phyloP scores from a whole-genome alignment of 2,113 vertebrate genomes.

The Lucifuga dentata region DNA sequence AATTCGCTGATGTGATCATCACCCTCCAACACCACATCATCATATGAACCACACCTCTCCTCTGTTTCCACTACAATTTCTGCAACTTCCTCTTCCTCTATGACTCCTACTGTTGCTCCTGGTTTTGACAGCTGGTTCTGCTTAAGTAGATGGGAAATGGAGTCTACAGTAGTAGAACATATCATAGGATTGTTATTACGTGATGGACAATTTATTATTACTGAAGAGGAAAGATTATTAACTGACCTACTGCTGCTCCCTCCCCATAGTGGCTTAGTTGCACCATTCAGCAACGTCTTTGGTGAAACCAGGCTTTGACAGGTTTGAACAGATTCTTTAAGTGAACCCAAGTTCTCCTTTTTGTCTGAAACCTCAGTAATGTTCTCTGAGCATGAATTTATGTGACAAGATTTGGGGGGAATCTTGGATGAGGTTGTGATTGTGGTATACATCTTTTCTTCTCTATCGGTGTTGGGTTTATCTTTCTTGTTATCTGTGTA shows the following conservation, averaged over 20 bases:
- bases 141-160: conserved; percentile 70
- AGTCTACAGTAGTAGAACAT: conserved; percentile 85
- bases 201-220: conserved; percentile 8
- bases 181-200: conserved; percentile 73
- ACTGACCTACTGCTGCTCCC: neutral
- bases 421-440: conserved; percentile 15
- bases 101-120: conserved; percentile 55
- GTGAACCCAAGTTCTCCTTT: neutral
- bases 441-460: neutral
- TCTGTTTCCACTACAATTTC: conserved; percentile 77
- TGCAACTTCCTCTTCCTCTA: conserved; percentile 80
- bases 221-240: conserved; percentile 16
- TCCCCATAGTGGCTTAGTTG: conserved; percentile 15
- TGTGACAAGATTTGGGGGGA: conserved; percentile 18
- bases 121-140: conserved; percentile 68
- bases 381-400: neutral
- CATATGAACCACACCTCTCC: conserved; percentile 75
- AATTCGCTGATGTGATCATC: conserved; percentile 1
- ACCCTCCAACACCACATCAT: conserved; percentile 68
- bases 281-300: conserved; percentile 65
- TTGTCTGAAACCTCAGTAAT: neutral
- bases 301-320: conserved; percentile 65
- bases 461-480: conserved; percentile 4
- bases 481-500: conserved; percentile 22
- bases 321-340: conserved; percentile 6